A percentile compares a stretch with the other conserved stretches of the same genome.
phyloP scores from a whole-genome alignment of 2,797 vertebrate genomes.

The Sarcophilus harrisii region DNA sequence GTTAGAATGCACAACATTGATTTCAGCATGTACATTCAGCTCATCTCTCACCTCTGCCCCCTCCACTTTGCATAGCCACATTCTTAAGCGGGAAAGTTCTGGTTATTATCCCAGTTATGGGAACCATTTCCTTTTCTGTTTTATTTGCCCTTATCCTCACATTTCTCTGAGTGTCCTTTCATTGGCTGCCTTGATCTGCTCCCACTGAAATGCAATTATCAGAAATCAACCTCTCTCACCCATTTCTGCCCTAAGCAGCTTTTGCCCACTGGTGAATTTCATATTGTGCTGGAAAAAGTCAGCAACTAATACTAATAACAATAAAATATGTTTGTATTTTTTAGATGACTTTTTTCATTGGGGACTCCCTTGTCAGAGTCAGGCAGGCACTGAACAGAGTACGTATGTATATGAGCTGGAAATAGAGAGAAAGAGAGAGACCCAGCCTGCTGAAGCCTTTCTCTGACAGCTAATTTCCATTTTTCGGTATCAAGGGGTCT shows the following conservation, averaged over 20 bases:
- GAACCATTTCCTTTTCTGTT: slow-evolving; percentile 79
- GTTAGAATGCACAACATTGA: slow-evolving; percentile 62
- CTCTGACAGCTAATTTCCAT: slow-evolving; percentile 98
- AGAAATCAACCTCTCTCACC: slow-evolving; percentile 74
- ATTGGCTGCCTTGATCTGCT: slow-evolving; percentile 70
- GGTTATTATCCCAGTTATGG: slow-evolving; percentile 69
- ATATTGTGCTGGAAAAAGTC: slow-evolving; percentile 71
- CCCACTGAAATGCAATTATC: slow-evolving; percentile 80
- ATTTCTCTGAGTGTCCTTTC: slow-evolving; percentile 78
- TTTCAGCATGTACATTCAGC: slow-evolving; percentile 28
- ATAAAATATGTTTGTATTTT: slow-evolving; percentile 79
- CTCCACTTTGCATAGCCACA: slow-evolving; percentile 67
- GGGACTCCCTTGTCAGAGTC: slow-evolving; percentile 78
- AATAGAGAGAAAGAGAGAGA: slow-evolving; percentile 73
- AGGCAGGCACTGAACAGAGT: slow-evolving; percentile 49
- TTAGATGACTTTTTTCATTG: slow-evolving; percentile 83
- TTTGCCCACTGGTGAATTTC: slow-evolving; percentile 81
- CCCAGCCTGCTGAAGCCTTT: slow-evolving; percentile 77
- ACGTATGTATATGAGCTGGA: slow-evolving; percentile 76
- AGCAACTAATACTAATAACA: slow-evolving; percentile 73
- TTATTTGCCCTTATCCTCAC: slow-evolving; percentile 70
- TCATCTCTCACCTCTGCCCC: slow-evolving; percentile 71
- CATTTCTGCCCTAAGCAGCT: slow-evolving; percentile 71
- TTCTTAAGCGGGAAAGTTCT: slow-evolving; percentile 60
- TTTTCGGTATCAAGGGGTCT: slow-evolving; percentile 98